Evolutionary conservation across 2,113 vertebrate species (phyloP), one percentile per base, ranked within the genome.

Genomic region (Anthoscopus minutus): DNA sequence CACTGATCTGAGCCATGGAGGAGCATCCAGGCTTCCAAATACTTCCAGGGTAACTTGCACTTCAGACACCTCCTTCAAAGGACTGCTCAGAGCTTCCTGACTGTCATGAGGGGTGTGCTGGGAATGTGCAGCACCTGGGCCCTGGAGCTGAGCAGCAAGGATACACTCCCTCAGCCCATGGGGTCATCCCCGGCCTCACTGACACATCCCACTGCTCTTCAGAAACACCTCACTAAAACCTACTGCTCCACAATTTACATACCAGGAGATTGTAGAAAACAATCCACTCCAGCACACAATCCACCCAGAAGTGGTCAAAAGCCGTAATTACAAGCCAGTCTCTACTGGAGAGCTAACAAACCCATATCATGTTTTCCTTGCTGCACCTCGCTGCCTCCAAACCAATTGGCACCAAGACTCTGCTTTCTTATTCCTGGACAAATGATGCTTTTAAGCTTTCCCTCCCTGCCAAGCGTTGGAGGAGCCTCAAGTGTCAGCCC

Each of bases 341-440:
- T 45, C 38, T 45, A 14, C n/a, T 4, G 2, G 35, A 62, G 79
- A 71, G 72, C 44, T 45, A 35, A 81, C 67, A 94, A 89, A 61
- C 56, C 35, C 81, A 12, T n/a, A 40, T 51, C 48, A 40, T 30
- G 48, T 94, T 86, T 93, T 69, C 72, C 71, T 81, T 54, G 89
- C 82, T 94, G 81, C 80, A 81, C 91, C 88, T 97, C 60, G 3
- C 94, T 96, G 93, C 87, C 95, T 97, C 93, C 47, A 44, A 96
- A 80, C 92, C 95, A 94, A 64, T 9, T 97, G 96, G 93, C 93
- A 91, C 71, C 70, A 48, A 80, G 56, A 60, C 0, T 1, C 11
- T 25, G 93, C 77, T 58, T 92, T 96, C 92, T 71, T 67, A 73
- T 94, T 94, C 94, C 84, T 81, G 83, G 81, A 79, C 80, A 95